phyloP scores from a whole-genome alignment of 2,113 vertebrate species.

The Trematocara variabile region DNA sequence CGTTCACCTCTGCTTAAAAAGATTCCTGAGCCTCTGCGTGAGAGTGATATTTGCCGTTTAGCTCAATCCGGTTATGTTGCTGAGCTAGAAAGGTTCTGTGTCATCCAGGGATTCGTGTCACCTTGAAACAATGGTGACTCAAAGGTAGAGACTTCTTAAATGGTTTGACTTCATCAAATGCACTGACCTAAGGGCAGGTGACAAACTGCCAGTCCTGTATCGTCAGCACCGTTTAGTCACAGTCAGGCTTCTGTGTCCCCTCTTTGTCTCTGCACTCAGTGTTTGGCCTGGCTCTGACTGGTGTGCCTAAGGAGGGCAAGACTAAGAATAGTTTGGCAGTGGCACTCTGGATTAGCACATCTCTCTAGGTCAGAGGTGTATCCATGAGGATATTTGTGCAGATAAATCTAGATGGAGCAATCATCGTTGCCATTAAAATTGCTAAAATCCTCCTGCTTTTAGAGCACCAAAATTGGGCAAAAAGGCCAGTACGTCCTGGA shows the following conservation, averaged over 20 bases:
- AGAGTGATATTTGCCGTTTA: not conserved
- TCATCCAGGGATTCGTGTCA: not conserved
- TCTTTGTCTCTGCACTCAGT: not conserved
- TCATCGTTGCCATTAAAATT: not conserved
- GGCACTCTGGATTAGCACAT: conserved; percentile 22
- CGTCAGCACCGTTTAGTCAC: not conserved
- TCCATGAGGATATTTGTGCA: not conserved
- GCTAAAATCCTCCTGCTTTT: not conserved
- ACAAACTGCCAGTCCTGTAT: not conserved
- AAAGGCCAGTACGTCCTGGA: not conserved
- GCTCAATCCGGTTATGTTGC: not conserved
- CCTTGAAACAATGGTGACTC: not conserved
- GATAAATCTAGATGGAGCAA: not conserved
- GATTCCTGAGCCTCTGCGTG: not conserved
- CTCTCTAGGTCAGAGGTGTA: conserved; percentile 28
- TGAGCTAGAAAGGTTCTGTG: not conserved
- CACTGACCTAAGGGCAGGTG: not conserved
- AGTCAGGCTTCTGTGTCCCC: not conserved
- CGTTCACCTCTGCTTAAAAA: not conserved
- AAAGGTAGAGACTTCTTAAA: not conserved
- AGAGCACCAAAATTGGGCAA: not conserved
- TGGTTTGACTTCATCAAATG: not conserved
- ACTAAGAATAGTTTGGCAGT: conserved; percentile 58
- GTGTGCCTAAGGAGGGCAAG: conserved; percentile 16
- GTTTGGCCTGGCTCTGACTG: not conserved